These are phyloP conservation scores for Diabrotica balteata DNA, from an alignment of 2,888 invertebrate genomes.

Conservation along the genomic window DNA sequence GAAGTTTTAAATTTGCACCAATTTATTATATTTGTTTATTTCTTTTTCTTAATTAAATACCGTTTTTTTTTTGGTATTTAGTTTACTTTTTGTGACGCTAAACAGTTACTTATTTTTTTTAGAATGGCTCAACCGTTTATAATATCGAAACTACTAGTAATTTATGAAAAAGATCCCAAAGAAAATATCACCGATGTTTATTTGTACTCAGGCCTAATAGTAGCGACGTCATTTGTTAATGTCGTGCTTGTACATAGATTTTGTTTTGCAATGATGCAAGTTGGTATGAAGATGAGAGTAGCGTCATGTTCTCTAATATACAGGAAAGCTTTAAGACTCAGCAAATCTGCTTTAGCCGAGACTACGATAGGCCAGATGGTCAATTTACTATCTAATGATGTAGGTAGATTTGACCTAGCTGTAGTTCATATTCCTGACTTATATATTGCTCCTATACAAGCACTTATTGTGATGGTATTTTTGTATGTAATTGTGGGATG, in stretches of 20 bases:
- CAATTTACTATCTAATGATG: conserved; percentile 79
- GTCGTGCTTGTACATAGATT: conserved; percentile 75
- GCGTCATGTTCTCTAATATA: conserved; percentile 31
- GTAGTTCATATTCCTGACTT: conserved; percentile 29
- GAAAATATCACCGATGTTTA: conserved; percentile 12
- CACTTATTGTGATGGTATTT: conserved; percentile 64
- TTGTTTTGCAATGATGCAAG: conserved; percentile 81
- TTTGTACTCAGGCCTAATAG: conserved; percentile 73
- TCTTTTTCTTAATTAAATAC: not conserved
- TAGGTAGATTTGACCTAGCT: conserved; percentile 76
- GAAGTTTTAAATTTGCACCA: no score
- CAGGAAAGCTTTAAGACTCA: conserved; percentile 68
- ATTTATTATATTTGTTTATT: no score
- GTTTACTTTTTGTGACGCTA: no score
- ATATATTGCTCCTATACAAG: conserved; percentile 61
- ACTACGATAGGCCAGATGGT: conserved; percentile 73
- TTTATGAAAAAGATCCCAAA: conserved; percentile 11
- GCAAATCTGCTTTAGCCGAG: conserved; percentile 82
- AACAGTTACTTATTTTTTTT: not conserved
- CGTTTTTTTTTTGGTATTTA: no score
- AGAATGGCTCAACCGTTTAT: conserved; percentile 27
- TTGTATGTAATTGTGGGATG: conserved; percentile 58
- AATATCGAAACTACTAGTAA: conserved; percentile 17
- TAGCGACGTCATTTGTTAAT: conserved; percentile 73
- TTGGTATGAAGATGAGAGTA: conserved; percentile 82